Conservation (phyloP, 1,140 invertebrate genomes). For the Brachionus sp. region DNA sequence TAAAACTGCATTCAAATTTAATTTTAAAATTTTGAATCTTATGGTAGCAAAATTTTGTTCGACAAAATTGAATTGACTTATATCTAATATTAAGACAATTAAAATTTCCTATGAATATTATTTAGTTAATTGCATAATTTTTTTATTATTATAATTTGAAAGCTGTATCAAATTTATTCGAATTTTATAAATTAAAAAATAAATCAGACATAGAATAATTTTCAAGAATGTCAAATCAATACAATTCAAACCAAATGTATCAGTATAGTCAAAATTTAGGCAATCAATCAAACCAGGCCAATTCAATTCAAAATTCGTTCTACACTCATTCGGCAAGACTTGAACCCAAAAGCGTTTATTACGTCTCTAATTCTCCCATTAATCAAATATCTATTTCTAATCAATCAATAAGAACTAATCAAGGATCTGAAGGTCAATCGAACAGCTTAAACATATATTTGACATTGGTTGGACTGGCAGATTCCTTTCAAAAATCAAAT, state of each 20-base stretch:
- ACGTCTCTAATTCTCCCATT: neutral
- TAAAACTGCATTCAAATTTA: too few relatives aligned
- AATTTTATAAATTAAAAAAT: neutral
- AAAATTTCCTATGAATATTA: neutral
- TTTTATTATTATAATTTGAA: neutral
- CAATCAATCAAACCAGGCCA: neutral
- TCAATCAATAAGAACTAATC: neutral
- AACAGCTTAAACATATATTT: conserved; percentile 9
- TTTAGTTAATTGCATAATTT: neutral
- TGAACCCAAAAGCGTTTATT: neutral
- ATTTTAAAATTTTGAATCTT: too few relatives aligned
- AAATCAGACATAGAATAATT: neutral
- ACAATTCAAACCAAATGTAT: neutral
- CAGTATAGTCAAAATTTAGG: neutral
- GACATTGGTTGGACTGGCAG: neutral
- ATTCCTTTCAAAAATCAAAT: conserved; percentile 19
- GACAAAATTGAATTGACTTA: neutral
- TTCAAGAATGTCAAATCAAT: neutral
- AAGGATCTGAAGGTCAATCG: neutral
- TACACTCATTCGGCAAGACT: neutral
- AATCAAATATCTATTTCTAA: neutral
- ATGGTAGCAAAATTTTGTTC: neutral
- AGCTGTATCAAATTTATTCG: neutral
- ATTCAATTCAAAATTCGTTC: neutral
- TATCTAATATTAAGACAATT: neutral